phyloP scores from a whole-genome alignment of 2,797 vertebrate genomes.

The Alcedo atthis region DNA sequence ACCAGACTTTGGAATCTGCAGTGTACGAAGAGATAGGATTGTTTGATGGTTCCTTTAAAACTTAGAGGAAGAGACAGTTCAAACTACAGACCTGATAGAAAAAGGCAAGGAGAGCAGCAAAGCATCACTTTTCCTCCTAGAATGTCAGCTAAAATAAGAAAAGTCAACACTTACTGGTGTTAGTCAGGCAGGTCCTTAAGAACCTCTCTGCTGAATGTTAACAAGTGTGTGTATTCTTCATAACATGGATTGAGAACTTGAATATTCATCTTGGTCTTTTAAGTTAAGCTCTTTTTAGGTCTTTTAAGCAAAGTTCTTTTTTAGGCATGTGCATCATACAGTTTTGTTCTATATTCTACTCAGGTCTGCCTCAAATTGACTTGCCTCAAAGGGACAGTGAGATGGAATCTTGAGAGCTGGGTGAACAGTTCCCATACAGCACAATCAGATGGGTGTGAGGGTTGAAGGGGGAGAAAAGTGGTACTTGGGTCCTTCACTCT shows the following conservation, averaged over 20 bases:
- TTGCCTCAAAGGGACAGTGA: neutral
- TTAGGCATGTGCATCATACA: neutral
- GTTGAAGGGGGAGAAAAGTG: neutral
- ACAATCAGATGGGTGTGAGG: neutral
- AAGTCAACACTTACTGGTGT: neutral
- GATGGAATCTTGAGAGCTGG: neutral
- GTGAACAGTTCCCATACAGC: neutral
- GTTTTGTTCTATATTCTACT: slow-evolving; percentile 11
- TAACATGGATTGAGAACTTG: neutral
- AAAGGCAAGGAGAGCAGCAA: neutral
- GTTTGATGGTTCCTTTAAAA: neutral
- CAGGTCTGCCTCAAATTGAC: neutral
- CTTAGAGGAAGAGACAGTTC: neutral
- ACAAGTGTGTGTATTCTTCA: neutral
- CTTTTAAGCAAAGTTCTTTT: neutral
- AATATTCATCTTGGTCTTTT: neutral
- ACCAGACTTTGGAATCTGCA: neutral
- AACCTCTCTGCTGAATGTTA: neutral
- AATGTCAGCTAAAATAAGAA: neutral
- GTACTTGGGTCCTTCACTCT: neutral
- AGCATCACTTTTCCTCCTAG: neutral
- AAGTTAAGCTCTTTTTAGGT: neutral
- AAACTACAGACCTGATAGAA: neutral
- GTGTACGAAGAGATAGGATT: neutral
- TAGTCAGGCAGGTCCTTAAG: neutral